Evolutionary conservation across 2,888 invertebrate genomes (phyloP).

Genomic region (Drosophila paracracens): DNA sequence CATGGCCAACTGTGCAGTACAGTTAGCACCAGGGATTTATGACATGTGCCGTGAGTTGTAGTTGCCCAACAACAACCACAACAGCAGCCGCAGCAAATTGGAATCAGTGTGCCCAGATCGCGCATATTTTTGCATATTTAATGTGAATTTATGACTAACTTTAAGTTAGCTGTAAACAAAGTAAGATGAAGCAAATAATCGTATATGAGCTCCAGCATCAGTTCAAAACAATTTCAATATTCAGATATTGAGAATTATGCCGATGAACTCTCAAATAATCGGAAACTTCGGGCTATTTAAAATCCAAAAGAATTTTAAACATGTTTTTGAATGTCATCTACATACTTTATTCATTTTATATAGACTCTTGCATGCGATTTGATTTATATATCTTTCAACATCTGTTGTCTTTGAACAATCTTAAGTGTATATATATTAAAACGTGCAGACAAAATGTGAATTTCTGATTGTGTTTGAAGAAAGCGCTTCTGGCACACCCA

Average conservation of each 20-base stretch:
- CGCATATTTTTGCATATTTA: conserved; percentile 27
- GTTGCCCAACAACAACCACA: conserved; percentile 4
- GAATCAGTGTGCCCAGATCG: conserved; percentile 44
- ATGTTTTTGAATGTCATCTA: not conserved
- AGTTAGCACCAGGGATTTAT: conserved; percentile 59
- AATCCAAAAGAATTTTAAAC: not conserved
- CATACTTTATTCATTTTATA: not conserved
- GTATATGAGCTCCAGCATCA: not conserved
- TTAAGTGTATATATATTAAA: not conserved
- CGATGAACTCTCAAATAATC: not conserved
- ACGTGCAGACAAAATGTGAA: not conserved
- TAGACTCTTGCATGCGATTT: not conserved
- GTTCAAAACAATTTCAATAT: not conserved
- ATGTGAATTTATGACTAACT: conserved; percentile 8
- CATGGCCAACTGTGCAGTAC: conserved; percentile 45
- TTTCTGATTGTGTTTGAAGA: conserved; percentile 18
- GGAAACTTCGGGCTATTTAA: not conserved
- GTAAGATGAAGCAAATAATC: not conserved
- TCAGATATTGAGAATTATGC: not conserved
- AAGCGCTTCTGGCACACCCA: conserved; percentile 29
- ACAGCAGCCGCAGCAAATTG: conserved; percentile 4
- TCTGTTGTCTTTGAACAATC: not conserved
- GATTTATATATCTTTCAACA: not conserved
- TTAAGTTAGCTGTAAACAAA: not conserved
- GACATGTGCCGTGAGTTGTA: conserved; percentile 42